These are phyloP conservation scores for Achroia grisella DNA, from an alignment of 1,140 invertebrate species.

Conservation along the genomic window DNA sequence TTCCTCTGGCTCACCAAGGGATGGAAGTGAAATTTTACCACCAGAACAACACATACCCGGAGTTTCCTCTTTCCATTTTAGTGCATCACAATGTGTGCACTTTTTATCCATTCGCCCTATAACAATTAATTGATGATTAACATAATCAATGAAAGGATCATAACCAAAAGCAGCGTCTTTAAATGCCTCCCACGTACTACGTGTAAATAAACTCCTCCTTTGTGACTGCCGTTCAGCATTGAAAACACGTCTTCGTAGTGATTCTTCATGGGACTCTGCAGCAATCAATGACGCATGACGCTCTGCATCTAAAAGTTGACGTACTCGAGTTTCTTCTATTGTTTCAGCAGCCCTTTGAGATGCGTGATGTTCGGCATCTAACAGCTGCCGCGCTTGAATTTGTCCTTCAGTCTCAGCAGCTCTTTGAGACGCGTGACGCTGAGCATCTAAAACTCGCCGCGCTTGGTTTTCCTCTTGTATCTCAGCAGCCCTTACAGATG, in stretches of 20 bases:
- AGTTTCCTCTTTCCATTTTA: conserved; percentile 42
- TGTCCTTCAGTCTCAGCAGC: conserved; percentile 21
- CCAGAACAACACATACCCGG: too few species aligned
- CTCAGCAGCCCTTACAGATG: conserved; percentile 16
- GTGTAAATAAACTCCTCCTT: conserved; percentile 11
- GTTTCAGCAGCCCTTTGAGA: too few species aligned
- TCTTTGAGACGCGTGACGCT: too few species aligned
- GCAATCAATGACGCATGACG: conserved; percentile 14
- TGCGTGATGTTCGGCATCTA: too few species aligned
- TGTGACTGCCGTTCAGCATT: conserved; percentile 18
- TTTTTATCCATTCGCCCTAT: conserved; percentile 27
- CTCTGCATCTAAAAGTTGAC: too few species aligned
- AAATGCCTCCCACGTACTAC: conserved; percentile 24
- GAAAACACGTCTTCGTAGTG: conserved; percentile 10
- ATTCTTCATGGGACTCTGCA: conserved; percentile 15
- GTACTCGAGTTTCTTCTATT: not conserved
- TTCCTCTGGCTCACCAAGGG: too few species aligned
- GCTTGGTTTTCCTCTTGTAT: conserved; percentile 14
- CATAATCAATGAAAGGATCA: conserved; percentile 21
- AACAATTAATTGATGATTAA: conserved; percentile 13
- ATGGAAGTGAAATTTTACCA: too few species aligned
- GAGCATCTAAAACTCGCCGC: conserved; percentile 13
- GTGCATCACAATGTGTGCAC: conserved; percentile 31
- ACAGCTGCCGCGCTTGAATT: not conserved
- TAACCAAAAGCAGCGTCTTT: conserved; percentile 22